phyloP scores from a whole-genome alignment of 2,113 vertebrate genomes.

The Mirza zaza region DNA sequence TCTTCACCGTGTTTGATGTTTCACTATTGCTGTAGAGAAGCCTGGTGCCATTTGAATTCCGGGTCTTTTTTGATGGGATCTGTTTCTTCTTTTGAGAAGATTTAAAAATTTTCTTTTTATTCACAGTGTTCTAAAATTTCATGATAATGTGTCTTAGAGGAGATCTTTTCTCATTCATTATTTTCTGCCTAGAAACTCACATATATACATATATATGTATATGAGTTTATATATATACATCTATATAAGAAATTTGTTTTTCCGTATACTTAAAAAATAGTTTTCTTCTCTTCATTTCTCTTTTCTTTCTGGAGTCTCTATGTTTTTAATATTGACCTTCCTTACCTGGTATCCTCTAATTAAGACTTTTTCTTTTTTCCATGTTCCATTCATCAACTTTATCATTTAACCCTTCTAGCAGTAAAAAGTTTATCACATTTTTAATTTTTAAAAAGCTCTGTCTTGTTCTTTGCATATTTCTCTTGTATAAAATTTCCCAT shows the following conservation, averaged over 20 bases:
- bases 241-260: background rate
- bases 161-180: background rate
- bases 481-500: background rate
- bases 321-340: background rate
- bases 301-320: background rate
- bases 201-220: background rate
- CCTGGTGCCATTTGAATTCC: background rate
- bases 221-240: too few relatives aligned
- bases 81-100: constrained; percentile 9
- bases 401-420: background rate
- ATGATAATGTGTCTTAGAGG: background rate
- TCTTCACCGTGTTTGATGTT: background rate
- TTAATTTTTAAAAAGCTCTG: constrained; percentile 1
- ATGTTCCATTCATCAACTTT: background rate
- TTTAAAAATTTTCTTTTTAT: background rate
- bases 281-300: background rate
- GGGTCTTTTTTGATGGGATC: background rate
- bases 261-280: background rate
- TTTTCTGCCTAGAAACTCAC: background rate
- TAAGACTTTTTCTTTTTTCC: background rate
- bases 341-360: background rate
- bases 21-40: background rate
- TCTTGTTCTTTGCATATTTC: background rate
- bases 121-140: background rate
- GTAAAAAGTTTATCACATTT: background rate